Evolutionary conservation across 2,888 invertebrate genomes (phyloP), one percentile per base, ranked within the genome.

Genomic region (Baccha elongata): DNA sequence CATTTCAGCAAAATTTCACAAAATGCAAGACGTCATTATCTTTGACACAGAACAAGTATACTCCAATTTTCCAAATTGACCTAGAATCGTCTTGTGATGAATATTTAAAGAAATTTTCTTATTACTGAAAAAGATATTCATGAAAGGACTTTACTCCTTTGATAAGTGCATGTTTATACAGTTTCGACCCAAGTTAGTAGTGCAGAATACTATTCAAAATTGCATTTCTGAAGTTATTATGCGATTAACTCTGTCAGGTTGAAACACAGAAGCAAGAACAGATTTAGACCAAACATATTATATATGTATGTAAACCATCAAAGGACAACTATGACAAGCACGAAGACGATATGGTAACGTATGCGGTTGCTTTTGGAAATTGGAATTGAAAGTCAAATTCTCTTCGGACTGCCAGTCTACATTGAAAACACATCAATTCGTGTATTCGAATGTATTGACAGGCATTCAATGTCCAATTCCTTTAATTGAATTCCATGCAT

Each of bases 401-500:
- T 68, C 44, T 26, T 68, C 15, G 44, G 48, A 42, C 42, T 58
- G 40, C 19, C 23, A 26, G 19, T 23, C 52, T 29, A 60, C 60
- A 65, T 44, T 10, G 72, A 37, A 79, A 68, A 29, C 60, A 55
- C 62, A 68, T 72, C 42, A 76, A 32, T 83, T 64, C 32, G 52
- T 44, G 44, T 53, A 53, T 44, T 64, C 23, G 32, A 50, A 32
- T 48, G 37, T 55, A 55, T 50, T 58, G 78, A 73, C 72, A 78
- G 37, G 44, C 67, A 67, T 76, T 76, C 78, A 83, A 76, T 73
- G 46, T 84, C 69, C 73, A 84, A 74, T 73, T 72, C 78, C n/a
- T 65, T 35, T 74, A 84, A 78, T 79, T 84, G 79, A 79, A 79
- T 84, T 75, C 52, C 74, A 64, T 83, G 67, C 53, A 72, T 75